Evolutionary conservation across 2,797 vertebrate species (phyloP).

Genomic region (Adrianichthys oophorus): DNA sequence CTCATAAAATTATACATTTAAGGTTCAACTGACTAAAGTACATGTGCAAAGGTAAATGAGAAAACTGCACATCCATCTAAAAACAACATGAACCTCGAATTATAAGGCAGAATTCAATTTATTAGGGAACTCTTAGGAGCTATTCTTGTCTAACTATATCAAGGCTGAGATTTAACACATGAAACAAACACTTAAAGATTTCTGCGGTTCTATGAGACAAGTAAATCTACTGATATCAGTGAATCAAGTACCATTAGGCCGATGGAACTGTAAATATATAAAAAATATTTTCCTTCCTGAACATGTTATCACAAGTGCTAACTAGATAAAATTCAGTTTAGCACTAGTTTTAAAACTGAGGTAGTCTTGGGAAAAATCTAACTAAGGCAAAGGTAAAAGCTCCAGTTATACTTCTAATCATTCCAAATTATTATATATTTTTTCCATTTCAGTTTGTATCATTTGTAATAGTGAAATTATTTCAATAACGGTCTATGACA

Average conservation of each 20-base stretch:
- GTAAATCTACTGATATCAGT: slow-evolving; percentile 30
- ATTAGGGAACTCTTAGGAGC: slow-evolving; percentile 66
- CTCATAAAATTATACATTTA: neutral
- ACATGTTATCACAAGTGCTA: neutral
- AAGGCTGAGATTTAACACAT: slow-evolving; percentile 55
- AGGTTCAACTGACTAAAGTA: slow-evolving; percentile 1
- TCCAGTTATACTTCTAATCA: no score
- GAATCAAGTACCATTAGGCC: slow-evolving; percentile 20
- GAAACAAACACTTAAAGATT: slow-evolving; percentile 46
- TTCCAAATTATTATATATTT: no score
- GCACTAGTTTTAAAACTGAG: no score
- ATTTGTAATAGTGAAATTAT: no score
- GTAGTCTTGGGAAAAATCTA: no score
- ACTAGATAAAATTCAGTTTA: no score
- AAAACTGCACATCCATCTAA: slow-evolving; percentile 24
- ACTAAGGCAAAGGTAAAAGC: no score
- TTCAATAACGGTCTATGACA: no score
- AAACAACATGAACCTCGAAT: slow-evolving; percentile 59
- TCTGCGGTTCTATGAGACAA: slow-evolving; percentile 26
- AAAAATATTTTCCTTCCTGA: slow-evolving; percentile 8
- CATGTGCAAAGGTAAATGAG: slow-evolving; percentile 18
- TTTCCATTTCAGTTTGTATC: no score
- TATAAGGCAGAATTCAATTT: slow-evolving; percentile 57
- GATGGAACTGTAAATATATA: no score
- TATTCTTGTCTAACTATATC: slow-evolving; percentile 63